phyloP scores from a whole-genome alignment of 2,888 invertebrate genomes.

The Xanthostigma xanthostigma region DNA sequence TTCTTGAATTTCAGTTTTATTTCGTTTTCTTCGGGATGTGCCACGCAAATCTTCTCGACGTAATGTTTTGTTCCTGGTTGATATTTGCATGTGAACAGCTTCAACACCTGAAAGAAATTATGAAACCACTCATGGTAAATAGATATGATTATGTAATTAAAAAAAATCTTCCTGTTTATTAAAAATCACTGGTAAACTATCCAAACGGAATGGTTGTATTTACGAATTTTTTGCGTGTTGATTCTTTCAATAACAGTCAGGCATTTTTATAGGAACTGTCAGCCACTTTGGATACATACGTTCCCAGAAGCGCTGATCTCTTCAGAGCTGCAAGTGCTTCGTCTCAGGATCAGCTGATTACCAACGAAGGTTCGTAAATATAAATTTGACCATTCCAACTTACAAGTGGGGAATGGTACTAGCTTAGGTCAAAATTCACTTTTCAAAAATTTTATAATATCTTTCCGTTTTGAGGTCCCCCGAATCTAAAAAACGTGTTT shows the following conservation, averaged over 20 bases:
- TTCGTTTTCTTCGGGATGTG: slow-evolving; percentile 27
- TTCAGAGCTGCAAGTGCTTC: slow-evolving; percentile 42
- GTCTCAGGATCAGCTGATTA: slow-evolving; percentile 20
- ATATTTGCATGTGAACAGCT: slow-evolving; percentile 77
- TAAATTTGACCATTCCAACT: neutral
- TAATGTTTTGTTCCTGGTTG: slow-evolving; percentile 71
- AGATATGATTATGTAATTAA: neutral
- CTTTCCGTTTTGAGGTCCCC: too few species aligned
- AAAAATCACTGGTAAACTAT: neutral
- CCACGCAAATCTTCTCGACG: slow-evolving; percentile 44
- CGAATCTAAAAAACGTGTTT: too few species aligned
- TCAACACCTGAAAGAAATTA: slow-evolving; percentile 70
- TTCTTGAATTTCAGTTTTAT: slow-evolving; percentile 21
- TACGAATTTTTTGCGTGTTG: neutral
- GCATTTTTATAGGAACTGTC: slow-evolving; percentile 45
- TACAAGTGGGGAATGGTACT: too few species aligned
- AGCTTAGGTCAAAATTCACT: too few species aligned
- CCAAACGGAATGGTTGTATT: neutral
- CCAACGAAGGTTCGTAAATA: neutral
- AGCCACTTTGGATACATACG: slow-evolving; percentile 64
- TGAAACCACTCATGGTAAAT: slow-evolving; percentile 63
- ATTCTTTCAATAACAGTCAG: neutral
- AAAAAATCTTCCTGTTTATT: neutral
- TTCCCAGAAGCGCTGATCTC: slow-evolving; percentile 54
- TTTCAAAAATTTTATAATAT: too few species aligned